Conservation (phyloP, 64 coral and sea anemone genomes). For the Anthopleura sola region DNA sequence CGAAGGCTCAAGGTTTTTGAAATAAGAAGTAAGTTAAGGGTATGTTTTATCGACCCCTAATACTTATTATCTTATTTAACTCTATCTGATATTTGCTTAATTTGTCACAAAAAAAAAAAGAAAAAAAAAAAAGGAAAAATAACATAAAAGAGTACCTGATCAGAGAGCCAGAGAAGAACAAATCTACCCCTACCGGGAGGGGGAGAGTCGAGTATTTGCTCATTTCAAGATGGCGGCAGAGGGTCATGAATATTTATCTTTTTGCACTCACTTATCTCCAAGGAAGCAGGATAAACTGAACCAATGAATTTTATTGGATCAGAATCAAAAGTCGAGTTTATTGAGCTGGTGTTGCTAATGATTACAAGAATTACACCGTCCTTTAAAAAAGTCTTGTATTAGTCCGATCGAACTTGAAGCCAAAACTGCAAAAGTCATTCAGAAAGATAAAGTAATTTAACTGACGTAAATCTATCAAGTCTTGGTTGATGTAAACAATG, state of each 20-base stretch:
- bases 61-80: no score
- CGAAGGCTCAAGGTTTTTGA: no score
- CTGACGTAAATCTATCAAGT: slow-evolving; percentile 6
- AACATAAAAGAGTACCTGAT: no score
- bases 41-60: no score
- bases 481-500: slow-evolving; percentile 10
- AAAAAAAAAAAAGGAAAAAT: no score
- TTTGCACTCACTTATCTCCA: neutral
- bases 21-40: no score
- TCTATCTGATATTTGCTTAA: no score
- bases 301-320: neutral
- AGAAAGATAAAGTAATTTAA: neutral
- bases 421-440: neutral
- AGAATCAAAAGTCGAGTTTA: neutral
- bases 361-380: neutral
- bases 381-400: neutral
- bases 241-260: slow-evolving; percentile 1
- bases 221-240: slow-evolving; percentile 3
- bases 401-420: neutral
- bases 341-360: neutral
- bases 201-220: neutral
- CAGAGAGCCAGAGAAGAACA: no score
- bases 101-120: no score
- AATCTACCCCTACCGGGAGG: neutral
- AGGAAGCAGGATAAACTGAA: slow-evolving; percentile 8